Evolutionary conservation across 92 coral and sea anemone species (phyloP).

Genomic region (Epizoanthus rinbou): DNA sequence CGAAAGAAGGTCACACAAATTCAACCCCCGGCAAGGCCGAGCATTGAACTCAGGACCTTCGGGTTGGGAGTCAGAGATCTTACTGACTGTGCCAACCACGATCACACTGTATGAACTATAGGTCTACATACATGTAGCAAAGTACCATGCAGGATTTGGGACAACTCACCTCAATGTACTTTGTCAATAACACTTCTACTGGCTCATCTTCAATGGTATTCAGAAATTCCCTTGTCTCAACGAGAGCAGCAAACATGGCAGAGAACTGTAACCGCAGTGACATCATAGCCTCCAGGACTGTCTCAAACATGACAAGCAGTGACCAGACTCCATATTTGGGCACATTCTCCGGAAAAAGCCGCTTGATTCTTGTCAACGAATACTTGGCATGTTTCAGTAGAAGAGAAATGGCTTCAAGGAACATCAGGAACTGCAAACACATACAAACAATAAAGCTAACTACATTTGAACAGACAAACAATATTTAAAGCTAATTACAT

Average conservation of each 20-base stretch:
- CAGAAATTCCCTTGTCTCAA: slow-evolving; percentile 56
- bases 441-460: not conserved
- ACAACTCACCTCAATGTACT: slow-evolving; percentile 62
- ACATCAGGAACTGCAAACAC: slow-evolving; percentile 64
- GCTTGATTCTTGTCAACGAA: slow-evolving; percentile 70
- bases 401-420: slow-evolving; percentile 57
- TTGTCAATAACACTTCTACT: slow-evolving; percentile 44
- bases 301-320: slow-evolving; percentile 69
- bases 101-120: no score
- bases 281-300: slow-evolving; percentile 60
- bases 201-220: slow-evolving; percentile 45
- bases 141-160: no score
- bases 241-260: slow-evolving; percentile 48
- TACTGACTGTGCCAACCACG: no score
- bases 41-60: no score
- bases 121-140: no score
- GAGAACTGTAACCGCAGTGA: slow-evolving; percentile 55
- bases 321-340: slow-evolving; percentile 82
- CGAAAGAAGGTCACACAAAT: no score
- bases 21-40: no score
- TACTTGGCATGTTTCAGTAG: slow-evolving; percentile 72
- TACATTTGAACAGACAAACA: no score
- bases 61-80: no score
- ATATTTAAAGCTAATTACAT: not conserved
- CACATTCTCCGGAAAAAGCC: slow-evolving; percentile 79